Conservation (phyloP, 2,113 vertebrate species). For the Setophaga petechia region DNA sequence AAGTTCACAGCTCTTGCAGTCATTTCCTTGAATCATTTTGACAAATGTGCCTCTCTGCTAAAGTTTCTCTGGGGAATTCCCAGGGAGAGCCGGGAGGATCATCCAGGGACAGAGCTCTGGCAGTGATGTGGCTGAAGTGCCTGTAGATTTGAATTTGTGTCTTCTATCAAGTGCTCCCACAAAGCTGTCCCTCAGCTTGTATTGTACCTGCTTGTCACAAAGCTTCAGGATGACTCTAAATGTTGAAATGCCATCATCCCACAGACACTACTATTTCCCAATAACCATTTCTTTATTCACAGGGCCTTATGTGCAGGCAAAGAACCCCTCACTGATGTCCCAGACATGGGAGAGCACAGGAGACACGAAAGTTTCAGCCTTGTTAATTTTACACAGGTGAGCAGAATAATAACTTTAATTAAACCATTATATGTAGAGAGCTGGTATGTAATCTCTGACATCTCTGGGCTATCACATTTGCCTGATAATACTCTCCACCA, state of each 20-base stretch:
- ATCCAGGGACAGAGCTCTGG: background rate
- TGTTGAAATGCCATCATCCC: background rate
- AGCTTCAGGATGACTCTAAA: background rate
- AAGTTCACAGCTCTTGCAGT: background rate
- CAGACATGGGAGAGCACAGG: background rate
- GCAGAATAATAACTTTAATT: background rate
- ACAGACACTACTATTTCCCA: background rate
- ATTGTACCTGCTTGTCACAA: background rate
- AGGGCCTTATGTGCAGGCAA: background rate
- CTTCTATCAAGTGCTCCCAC: background rate
- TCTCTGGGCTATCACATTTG: background rate
- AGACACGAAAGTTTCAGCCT: background rate
- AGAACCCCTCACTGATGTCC: background rate
- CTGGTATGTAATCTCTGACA: background rate
- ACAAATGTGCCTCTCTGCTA: background rate
- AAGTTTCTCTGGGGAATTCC: slow-evolving; percentile 7
- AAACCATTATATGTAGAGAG: background rate
- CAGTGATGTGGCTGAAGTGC: background rate
- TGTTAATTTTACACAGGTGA: background rate
- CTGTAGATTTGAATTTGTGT: background rate
- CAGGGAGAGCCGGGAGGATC: background rate
- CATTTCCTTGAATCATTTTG: background rate
- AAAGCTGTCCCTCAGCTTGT: background rate
- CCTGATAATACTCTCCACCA: background rate
- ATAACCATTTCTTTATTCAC: background rate